phyloP scores from a whole-genome alignment of 2,888 invertebrate genomes.

The Geophilus truncorum region DNA sequence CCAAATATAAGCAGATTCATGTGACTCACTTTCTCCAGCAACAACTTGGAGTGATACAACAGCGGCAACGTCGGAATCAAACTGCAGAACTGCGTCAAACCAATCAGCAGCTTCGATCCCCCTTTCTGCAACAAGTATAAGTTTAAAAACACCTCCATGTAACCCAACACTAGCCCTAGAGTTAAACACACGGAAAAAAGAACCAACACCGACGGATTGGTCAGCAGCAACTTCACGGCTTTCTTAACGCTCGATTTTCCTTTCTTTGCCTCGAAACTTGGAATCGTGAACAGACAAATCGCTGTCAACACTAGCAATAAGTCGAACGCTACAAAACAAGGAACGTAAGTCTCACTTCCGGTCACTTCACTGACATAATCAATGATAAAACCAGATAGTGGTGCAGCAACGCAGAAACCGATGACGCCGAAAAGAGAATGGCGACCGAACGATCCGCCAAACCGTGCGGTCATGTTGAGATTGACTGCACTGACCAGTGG shows the following conservation, averaged over 20 bases:
- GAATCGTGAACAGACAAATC: conserved; percentile 36
- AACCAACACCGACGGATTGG: conserved; percentile 70
- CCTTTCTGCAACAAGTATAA: conserved; percentile 61
- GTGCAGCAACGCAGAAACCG: conserved; percentile 47
- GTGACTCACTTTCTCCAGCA: conserved; percentile 77
- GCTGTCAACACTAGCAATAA: conserved; percentile 42
- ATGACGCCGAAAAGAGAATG: conserved; percentile 49
- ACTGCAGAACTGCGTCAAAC: conserved; percentile 62
- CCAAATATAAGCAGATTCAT: conserved; percentile 76
- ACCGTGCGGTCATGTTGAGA: conserved; percentile 75
- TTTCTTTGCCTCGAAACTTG: not conserved
- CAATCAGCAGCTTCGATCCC: conserved; percentile 57
- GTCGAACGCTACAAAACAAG: conserved; percentile 41
- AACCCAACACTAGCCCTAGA: conserved; percentile 81
- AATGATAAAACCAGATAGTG: conserved; percentile 41
- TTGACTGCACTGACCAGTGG: conserved; percentile 85
- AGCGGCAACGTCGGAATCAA: conserved; percentile 65
- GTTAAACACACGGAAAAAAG: conserved; percentile 76
- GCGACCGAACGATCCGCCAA: conserved; percentile 51
- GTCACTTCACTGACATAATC: conserved; percentile 38
- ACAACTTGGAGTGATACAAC: conserved; percentile 70
- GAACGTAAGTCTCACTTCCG: conserved; percentile 39
- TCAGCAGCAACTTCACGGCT: conserved; percentile 58
- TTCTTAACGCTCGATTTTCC: conserved; percentile 34
- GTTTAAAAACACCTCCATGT: conserved; percentile 65